These are phyloP conservation scores for Diploscapter pachys DNA, from an alignment of 1,140 invertebrate genomes.

Conservation along the genomic window DNA sequence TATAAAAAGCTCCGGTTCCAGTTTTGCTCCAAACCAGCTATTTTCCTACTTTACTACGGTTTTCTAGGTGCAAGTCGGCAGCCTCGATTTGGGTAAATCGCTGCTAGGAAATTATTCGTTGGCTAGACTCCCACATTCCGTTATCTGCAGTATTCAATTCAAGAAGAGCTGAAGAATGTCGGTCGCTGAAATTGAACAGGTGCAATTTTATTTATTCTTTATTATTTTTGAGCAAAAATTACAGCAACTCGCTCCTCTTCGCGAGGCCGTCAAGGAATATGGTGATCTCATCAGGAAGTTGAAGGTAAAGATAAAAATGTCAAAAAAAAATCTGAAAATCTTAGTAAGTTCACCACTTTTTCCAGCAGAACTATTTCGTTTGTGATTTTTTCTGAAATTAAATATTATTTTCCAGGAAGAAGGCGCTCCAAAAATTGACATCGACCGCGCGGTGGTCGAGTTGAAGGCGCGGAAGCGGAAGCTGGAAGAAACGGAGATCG, in stretches of 20 bases:
- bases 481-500: conserved; percentile 87
- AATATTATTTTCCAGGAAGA: too few relatives aligned
- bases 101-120: neutral
- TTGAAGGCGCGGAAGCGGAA: conserved; percentile 83
- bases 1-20: too few relatives aligned
- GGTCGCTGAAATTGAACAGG: too few relatives aligned
- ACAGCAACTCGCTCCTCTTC: conserved; percentile 52
- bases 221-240: conserved; percentile 18
- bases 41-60: too few relatives aligned
- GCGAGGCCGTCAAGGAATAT: conserved; percentile 61
- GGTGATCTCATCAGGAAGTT: conserved; percentile 82
- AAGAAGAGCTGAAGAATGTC: too few relatives aligned
- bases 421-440: conserved; percentile 80
- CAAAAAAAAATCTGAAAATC: too few relatives aligned
- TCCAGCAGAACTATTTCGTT: too few relatives aligned
- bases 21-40: too few relatives aligned
- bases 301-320: conserved; percentile 67
- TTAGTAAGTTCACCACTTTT: too few relatives aligned
- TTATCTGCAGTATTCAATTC: neutral
- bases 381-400: too few relatives aligned
- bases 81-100: too few relatives aligned
- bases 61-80: too few relatives aligned
- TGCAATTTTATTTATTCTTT: neutral
- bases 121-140: neutral
- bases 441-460: conserved; percentile 88